A percentile compares a stretch with the other conserved stretches of the same genome.
phyloP scores from a whole-genome alignment of 2,888 invertebrate genomes.

The Drosophila setosimentum region DNA sequence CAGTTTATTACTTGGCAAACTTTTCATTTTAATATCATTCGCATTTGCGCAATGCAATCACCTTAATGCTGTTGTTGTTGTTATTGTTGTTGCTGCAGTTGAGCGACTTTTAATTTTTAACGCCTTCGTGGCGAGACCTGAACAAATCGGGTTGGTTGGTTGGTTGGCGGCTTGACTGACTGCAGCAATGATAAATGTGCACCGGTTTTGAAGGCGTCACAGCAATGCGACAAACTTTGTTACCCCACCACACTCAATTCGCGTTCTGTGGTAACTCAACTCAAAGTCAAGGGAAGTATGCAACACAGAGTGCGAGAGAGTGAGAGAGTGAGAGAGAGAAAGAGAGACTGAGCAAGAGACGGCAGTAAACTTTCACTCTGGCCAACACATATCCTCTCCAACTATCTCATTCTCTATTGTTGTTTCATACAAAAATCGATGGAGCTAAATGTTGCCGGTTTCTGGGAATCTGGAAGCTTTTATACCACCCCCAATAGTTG shows the following conservation, averaged over 20 bases:
- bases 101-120: constrained; percentile 83
- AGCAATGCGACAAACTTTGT: constrained; percentile 43
- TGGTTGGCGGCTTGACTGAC: constrained; percentile 56
- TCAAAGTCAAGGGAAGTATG: constrained; percentile 47
- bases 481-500: constrained; percentile 10
- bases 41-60: constrained; percentile 73
- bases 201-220: constrained; percentile 63
- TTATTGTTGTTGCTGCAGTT: constrained; percentile 48
- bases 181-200: constrained; percentile 74
- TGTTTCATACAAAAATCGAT: constrained; percentile 65
- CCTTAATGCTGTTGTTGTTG: constrained; percentile 42
- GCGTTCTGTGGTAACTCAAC: constrained; percentile 11
- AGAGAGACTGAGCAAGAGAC: neutral
- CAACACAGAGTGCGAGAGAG: neutral
- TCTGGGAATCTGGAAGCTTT: constrained; percentile 15
- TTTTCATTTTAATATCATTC: constrained; percentile 81
- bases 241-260: constrained; percentile 10
- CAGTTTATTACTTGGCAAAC: constrained; percentile 82
- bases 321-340: neutral
- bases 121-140: constrained; percentile 76
- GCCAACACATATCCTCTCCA: neutral
- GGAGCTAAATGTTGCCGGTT: constrained; percentile 75
- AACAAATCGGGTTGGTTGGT: constrained; percentile 70
- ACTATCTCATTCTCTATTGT: constrained; percentile 1
- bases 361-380: constrained; percentile 40